Evolutionary conservation across 2,888 invertebrate species (phyloP), one percentile per base, ranked within the genome.

Genomic region (Brachyopa scutellaris): DNA sequence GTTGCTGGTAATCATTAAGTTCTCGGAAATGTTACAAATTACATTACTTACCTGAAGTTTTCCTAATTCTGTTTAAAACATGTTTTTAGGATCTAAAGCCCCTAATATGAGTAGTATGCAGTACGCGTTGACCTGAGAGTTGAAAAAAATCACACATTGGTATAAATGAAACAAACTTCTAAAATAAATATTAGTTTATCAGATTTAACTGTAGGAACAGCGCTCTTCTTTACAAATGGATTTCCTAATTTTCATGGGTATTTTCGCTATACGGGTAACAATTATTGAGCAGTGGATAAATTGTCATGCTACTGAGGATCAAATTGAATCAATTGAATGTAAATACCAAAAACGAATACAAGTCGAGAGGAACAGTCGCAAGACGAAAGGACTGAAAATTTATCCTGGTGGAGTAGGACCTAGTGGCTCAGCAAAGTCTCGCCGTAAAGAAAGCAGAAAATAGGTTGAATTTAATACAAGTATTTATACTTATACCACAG

Each of bases 341-440:
- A 4, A 0, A 29, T 3, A 13, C 29, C 5, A 9, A 5, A 13
- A 15, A 1, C 8, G 29, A 15, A 8, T 5, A 5, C 49, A 26
- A 9, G 9, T 5, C 5, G 1, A 29, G 4, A 17, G 9, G 4
- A 8, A 7, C 5, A 4, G 5, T 4, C n/a, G 17, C 29, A 9
- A n/a, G 13, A 4, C 29, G 9, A 51, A 31, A 21, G 21, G 33
- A 53, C n/a, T 36, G 2, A 33, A 36, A 4, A 19, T 11, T 2
- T 53, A 33, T 53, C 53, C 53, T 21, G 36, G 36, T 21, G 53
- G 53, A 7, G 7, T 7, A 11, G 53, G 53, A 8, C 7, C 19
- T 7, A 33, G 17, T 13, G 36, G 53, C 4, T 21, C 19, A 6
- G 17, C 13, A 0, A 53, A 36, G 8, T 36, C 19, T 17, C 31